Evolutionary conservation across 2,888 invertebrate species (phyloP).

Genomic region (Liposcelis brunnea): DNA sequence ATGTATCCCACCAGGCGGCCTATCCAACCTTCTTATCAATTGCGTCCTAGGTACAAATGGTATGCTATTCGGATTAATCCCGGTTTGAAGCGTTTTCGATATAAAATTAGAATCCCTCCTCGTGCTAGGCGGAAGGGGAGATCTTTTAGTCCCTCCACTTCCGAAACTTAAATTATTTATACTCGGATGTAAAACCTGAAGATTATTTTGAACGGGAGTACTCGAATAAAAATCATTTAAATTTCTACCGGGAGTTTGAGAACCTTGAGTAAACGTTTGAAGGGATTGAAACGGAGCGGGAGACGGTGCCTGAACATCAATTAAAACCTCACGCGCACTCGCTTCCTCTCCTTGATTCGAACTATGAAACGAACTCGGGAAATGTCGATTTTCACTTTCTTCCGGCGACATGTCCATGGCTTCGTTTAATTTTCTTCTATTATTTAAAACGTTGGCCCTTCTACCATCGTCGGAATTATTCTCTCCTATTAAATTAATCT

Average conservation of each 20-base stretch:
- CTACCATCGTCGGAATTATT: conserved; percentile 5
- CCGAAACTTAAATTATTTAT: conserved; percentile 27
- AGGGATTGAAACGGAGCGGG: conserved; percentile 25
- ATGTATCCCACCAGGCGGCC: conserved; percentile 25
- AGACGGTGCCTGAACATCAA: conserved; percentile 17
- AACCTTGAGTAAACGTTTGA: conserved; percentile 15
- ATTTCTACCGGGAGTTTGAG: conserved; percentile 14
- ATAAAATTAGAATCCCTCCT: conserved; percentile 10
- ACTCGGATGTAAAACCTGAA: conserved; percentile 23
- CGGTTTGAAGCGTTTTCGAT: too few species aligned
- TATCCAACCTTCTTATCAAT: conserved; percentile 12
- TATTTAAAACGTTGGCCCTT: not conserved
- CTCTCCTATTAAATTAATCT: conserved; percentile 19
- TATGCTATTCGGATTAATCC: conserved; percentile 4
- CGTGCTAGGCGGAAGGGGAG: conserved; percentile 10
- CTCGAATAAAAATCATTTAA: not conserved
- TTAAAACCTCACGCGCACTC: not conserved
- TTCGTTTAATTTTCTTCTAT: conserved; percentile 16
- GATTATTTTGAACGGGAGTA: conserved; percentile 17
- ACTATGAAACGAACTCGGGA: conserved; percentile 2
- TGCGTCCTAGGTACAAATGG: conserved; percentile 12
- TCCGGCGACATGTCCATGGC: conserved; percentile 16
- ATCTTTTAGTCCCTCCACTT: conserved; percentile 18
- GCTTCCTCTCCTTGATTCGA: conserved; percentile 5
- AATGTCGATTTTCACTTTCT: conserved; percentile 10